These are phyloP conservation scores for Cariama cristata DNA, from an alignment of 2,113 vertebrate species.

Conservation along the genomic window DNA sequence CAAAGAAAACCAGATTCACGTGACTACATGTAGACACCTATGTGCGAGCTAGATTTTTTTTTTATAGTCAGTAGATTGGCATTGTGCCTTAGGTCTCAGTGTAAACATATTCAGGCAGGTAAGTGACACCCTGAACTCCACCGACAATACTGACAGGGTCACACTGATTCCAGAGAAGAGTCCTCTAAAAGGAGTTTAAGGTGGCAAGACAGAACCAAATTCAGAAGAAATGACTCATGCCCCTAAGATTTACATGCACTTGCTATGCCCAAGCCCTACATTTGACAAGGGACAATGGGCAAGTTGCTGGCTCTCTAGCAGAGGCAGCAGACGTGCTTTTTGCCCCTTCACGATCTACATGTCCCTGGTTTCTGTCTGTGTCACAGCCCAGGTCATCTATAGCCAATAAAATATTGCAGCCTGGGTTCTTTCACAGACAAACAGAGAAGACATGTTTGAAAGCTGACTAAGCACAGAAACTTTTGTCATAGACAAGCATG, in stretches of 20 bases:
- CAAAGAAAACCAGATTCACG: accelerated
- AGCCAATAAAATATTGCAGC: background rate
- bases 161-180: background rate
- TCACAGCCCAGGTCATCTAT: background rate
- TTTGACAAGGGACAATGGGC: background rate
- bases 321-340: background rate
- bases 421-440: background rate
- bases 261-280: background rate
- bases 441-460: background rate
- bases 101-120: background rate
- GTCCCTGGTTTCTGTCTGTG: background rate
- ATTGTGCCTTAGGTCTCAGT: background rate
- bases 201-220: background rate
- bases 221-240: background rate
- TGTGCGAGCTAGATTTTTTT: background rate
- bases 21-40: background rate
- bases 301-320: background rate
- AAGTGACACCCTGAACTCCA: background rate
- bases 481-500: background rate
- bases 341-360: background rate
- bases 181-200: background rate
- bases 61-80: background rate
- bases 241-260: background rate
- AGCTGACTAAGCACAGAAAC: background rate
- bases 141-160: background rate